Evolutionary conservation across 2,113 vertebrate species (phyloP), one percentile per base, ranked within the genome.

Genomic region (Machaerirhynchus nigripectus): DNA sequence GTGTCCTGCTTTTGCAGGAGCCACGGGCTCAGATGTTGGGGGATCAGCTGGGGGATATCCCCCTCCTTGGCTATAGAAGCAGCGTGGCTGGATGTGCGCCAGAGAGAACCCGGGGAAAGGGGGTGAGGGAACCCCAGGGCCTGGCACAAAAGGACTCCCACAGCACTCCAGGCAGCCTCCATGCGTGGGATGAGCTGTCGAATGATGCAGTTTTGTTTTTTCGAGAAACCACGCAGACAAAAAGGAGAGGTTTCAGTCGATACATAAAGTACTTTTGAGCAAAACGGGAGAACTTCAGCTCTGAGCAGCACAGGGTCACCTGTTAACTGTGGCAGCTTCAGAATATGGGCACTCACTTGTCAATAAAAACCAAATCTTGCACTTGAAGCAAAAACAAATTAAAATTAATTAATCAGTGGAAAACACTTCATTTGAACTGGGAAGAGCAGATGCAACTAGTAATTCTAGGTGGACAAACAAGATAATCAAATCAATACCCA

Each of bases 401-500:
- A 90, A 77, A 80, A 75, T 87, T 90, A 95, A 96, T 96, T 89
- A 92, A 96, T 94, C 79, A 89, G 95, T 96, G 82, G 87, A 92
- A 89, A 89, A 80, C 59, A 96, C 79, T 95, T 97, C 88, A 96
- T 97, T 96, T 97, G 95, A 87, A 84, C 87, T 64, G 71, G 95
- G 91, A 69, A 86, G 93, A 92, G 91, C 73, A 94, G 86, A 79
- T 88, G 92, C 93, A 97, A 87, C 87, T 78, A 91, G 93, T 70
- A 97, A 89, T 95, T 95, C 95, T 94, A 95, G 96, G 94, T 87
- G 49, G 91, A 94, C 96, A 96, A 94, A 96, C 93, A 95, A 94
- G 93, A 96, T 91, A 95, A 97, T 93, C 84, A 92, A 93, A 92
- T 97, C 97, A 96, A 95, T 97, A 97, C 59, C 28, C 93, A 44